Conservation (phyloP, 2,888 invertebrate species). For the Euzetes globulus region DNA sequence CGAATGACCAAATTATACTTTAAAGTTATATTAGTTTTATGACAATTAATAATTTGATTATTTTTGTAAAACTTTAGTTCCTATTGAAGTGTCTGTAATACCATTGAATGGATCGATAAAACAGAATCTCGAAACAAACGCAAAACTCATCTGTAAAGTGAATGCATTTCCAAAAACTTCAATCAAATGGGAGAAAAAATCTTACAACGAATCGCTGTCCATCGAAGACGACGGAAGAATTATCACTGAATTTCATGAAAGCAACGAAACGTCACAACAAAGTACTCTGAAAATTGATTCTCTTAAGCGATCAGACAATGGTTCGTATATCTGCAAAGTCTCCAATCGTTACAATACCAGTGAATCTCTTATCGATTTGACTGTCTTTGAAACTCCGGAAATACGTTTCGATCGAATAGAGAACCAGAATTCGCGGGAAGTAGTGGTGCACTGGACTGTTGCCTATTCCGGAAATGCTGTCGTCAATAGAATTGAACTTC, state of each 20-base stretch:
- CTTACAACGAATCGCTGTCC: neutral
- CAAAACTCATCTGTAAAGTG: constrained; percentile 39
- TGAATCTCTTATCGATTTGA: constrained; percentile 36
- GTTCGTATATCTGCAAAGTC: constrained; percentile 57
- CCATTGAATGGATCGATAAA: constrained; percentile 33
- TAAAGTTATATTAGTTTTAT: too few relatives aligned
- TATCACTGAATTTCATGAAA: constrained; percentile 12
- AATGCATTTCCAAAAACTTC: constrained; percentile 38
- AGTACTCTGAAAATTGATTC: constrained; percentile 56
- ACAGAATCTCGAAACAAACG: constrained; percentile 32
- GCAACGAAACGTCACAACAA: constrained; percentile 44
- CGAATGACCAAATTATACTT: too few relatives aligned
- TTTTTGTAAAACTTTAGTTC: constrained; percentile 37
- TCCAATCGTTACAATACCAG: constrained; percentile 42
- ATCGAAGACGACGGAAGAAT: constrained; percentile 27
- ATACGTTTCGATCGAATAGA: constrained; percentile 39
- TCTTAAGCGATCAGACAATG: constrained; percentile 63
- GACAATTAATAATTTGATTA: neutral
- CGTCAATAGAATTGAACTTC: constrained; percentile 37
- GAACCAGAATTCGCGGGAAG: constrained; percentile 37
- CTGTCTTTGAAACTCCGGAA: constrained; percentile 41
- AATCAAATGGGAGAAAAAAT: constrained; percentile 37
- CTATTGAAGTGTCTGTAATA: constrained; percentile 37
- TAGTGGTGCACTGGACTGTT: constrained; percentile 39
- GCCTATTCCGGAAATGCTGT: constrained; percentile 40